phyloP scores from a whole-genome alignment of 53 echinoderm and acorn worm species.

The Echinometra lucunter region DNA sequence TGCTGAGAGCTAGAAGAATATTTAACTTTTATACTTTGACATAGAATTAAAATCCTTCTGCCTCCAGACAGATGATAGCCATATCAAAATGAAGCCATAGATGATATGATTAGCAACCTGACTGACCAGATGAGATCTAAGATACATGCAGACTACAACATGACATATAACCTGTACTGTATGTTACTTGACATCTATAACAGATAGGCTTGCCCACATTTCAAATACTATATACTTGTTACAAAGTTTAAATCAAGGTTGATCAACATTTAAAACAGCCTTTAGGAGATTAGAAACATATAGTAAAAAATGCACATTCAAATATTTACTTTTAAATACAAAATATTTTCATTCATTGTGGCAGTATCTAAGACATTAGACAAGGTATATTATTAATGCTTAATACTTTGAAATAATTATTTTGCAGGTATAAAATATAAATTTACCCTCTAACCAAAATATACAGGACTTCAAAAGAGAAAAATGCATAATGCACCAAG shows the following conservation, averaged over 20 bases:
- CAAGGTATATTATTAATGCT: neutral
- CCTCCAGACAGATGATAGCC: neutral
- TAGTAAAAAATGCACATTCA: neutral
- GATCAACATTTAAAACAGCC: neutral
- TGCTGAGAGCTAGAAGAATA: neutral
- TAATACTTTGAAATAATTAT: neutral
- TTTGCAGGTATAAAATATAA: neutral
- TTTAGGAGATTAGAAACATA: neutral
- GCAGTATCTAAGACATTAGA: neutral
- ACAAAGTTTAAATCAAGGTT: neutral
- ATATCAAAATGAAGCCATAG: neutral
- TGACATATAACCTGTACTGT: neutral
- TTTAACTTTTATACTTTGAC: neutral
- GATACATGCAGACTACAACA: neutral
- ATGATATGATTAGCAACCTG: neutral
- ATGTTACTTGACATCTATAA: neutral
- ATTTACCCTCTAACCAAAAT: neutral
- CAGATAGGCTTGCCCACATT: neutral
- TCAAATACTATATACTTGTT: neutral
- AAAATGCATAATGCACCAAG: neutral
- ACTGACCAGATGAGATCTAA: neutral
- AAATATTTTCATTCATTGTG: constrained; percentile 16
- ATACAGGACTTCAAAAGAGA: neutral
- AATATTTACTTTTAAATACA: neutral
- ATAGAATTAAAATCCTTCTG: neutral